A percentile compares a stretch with the other conserved stretches of the same genome.
These are phyloP conservation scores for Synanthedon myopaeformis DNA, from an alignment of 2,888 invertebrate genomes.

Conservation along the genomic window DNA sequence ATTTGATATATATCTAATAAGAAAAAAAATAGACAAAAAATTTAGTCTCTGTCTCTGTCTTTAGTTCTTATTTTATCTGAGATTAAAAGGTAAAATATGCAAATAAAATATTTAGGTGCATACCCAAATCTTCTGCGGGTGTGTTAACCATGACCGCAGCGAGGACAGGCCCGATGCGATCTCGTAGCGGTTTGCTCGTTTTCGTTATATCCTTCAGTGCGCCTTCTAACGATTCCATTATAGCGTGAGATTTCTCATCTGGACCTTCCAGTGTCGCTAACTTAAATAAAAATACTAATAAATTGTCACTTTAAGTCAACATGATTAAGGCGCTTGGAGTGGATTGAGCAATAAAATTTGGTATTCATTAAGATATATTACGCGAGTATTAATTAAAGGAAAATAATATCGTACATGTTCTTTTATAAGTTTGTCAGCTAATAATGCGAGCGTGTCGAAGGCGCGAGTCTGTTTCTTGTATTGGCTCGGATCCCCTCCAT, in stretches of 20 bases:
- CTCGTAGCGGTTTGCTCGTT: constrained; percentile 18
- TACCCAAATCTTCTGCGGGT: constrained; percentile 29
- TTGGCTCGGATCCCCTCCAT: constrained; percentile 47
- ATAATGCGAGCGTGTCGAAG: constrained; percentile 45
- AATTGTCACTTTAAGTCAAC: not conserved
- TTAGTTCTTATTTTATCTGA: no score
- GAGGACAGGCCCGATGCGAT: constrained; percentile 40
- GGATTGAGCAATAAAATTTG: not conserved
- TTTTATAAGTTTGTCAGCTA: constrained; percentile 42
- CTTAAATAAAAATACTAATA: constrained; percentile 13
- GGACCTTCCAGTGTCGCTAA: constrained; percentile 39
- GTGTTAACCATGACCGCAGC: constrained; percentile 44
- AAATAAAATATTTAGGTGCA: not conserved
- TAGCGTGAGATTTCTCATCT: constrained; percentile 14
- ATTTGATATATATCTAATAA: no score
- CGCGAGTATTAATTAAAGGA: not conserved
- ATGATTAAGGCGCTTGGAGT: not conserved
- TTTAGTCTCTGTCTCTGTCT: no score
- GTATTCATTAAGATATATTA: not conserved
- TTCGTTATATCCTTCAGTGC: constrained; percentile 36
- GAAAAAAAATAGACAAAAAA: no score
- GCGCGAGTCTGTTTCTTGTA: constrained; percentile 54
- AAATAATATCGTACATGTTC: constrained; percentile 35
- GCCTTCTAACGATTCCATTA: constrained; percentile 35
- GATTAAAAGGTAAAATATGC: no score